Base-by-base conservation (phyloP, 2,888 invertebrate genomes). In the Chaetoderma sp. region DNA sequence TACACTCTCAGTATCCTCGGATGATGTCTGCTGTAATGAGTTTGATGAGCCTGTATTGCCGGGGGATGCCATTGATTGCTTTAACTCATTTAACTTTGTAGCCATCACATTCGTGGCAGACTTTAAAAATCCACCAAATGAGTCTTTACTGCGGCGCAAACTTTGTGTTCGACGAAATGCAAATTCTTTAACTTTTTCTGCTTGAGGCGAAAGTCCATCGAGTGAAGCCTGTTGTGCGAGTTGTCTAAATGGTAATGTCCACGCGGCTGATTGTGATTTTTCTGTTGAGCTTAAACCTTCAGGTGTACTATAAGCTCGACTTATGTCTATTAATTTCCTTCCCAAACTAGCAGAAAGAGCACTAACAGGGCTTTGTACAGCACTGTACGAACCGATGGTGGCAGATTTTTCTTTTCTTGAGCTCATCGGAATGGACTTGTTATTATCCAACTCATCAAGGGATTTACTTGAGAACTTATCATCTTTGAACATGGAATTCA, bases 31-130 rank as follows among this genome's bases (percentile, higher is more conserved):
- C 3, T 73, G 72, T 13, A 80, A 67, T 3, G 80, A 80, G 0
- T 74, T 65, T 33, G 74, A 72, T 18, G 80, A 81, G 8, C 77
- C 82, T 47, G 70, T 65, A 57, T 77, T 78, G 39, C 76, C 75
- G 1, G 82, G 80, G 0, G 81, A 80, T 1, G 74, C 68, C 71
- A 84, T 83, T 18, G 82, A 79, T 67, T 81, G 79, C 64, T 83
- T 83, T 21, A 83, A 66, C 68, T 83, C 83, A 61, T 75, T 78
- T 18, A 83, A 71, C 65, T 82, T 82, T 2, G 65, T 36, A 27
- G 78, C 77, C n/a, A 79, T 74, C 56, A 78, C 78, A 64, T 68
- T 69, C 33, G 79, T 74, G 18, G 79, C 79, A 63, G 70, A 74
- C 67, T 78, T 79, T 49, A 79, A 72, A 61, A 78, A 75, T 36